Base-by-base conservation (phyloP, 1,140 invertebrate genomes). In the Pseudomyrmex sp. region DNA sequence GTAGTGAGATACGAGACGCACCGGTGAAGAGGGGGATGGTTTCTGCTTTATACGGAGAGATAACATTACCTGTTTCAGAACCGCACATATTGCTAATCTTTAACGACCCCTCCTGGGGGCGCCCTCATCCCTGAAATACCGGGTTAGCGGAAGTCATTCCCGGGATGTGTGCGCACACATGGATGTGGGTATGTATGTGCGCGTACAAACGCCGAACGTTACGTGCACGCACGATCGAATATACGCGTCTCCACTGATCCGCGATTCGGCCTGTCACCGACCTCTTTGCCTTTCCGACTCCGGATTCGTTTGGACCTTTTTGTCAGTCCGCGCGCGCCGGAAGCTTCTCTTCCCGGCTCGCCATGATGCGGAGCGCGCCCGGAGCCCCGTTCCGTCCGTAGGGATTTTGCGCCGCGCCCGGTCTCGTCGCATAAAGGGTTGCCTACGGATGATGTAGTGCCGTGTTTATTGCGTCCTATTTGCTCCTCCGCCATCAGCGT, bases 401-500 rank as follows among this genome's bases (percentile, higher is more conserved):
- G 85, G 80, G 84, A 86, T 86, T 87, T 85, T 72, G 82, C 46
- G 58, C 69, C 58, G 35, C 79, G 62, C 72, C 73, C 69, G 84
- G 56, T 84, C 83, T 88, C 85, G 83, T 74, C 85, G 88, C 76
- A 91, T 89, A 89, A 90, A 91, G 89, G 90, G 83, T 87, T 90
- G 85, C 79, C 84, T 85, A 80, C 72, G 88, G 86, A 91, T 91
- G 89, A 91, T 90, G 85, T 87, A 91, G 85, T 88, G 75, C 84
- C 86, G 85, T 90, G 89, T 91, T 91, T 91, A 91, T 91, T 91
- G 91, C 90, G 90, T 90, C 85, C 88, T 91, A 91, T 90, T 92
- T 92, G 88, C 88, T 88, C 72, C 85, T 88, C 77, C 73, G 85
- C 85, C 83, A 90, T 91, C 89, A 90, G 77, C 68, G 63, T 63